Evolutionary conservation across 2,113 vertebrate genomes (phyloP).

Genomic region (Setophaga petechia): DNA sequence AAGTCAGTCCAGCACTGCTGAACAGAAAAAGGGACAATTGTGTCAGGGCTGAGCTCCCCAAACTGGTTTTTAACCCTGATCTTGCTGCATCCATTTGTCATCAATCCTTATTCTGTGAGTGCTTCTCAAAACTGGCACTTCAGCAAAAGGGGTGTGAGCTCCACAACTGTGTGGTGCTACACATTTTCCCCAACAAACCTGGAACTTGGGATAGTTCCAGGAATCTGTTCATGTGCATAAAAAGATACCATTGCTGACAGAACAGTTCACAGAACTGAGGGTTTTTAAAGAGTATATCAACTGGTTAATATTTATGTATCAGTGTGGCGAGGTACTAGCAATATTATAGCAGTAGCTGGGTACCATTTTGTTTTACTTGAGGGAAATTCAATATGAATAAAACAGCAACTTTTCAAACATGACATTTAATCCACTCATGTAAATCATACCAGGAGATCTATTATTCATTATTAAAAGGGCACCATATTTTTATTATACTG

Average conservation of each 20-base stretch:
- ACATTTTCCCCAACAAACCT: rapidly evolving
- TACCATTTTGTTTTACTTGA: slow-evolving; percentile 82
- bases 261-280: not conserved
- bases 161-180: not conserved
- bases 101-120: not conserved
- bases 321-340: slow-evolving; percentile 48
- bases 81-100: rapidly evolving
- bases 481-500: slow-evolving; percentile 88
- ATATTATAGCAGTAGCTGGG: slow-evolving; percentile 75
- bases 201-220: not conserved
- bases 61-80: rapidly evolving
- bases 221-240: not conserved
- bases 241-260: not conserved
- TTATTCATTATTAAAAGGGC: slow-evolving; percentile 93
- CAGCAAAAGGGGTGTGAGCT: not conserved
- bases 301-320: slow-evolving; percentile 68
- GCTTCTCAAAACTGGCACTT: not conserved
- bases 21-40: not conserved
- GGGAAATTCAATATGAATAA: slow-evolving; percentile 87
- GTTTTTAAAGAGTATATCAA: slow-evolving; percentile 51
- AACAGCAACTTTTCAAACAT: slow-evolving; percentile 91
- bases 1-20: not conserved
- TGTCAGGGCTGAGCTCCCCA: not conserved
- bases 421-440: slow-evolving; percentile 93
- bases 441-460: slow-evolving; percentile 88